Evolutionary conservation across 2,113 vertebrate species (phyloP).

Genomic region (Orientallactaga bullata): DNA sequence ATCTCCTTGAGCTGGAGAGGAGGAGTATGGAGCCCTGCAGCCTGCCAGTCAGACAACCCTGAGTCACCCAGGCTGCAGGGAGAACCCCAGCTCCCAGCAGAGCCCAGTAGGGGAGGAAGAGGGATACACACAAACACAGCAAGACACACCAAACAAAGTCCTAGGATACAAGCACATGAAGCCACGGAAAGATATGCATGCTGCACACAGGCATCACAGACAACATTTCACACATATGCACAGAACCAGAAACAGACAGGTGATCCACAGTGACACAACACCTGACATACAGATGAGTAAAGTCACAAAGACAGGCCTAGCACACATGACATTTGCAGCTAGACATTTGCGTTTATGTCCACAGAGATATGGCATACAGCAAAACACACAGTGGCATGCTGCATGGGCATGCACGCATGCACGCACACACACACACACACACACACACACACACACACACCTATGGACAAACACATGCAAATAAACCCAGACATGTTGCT

Average conservation of each 20-base stretch:
- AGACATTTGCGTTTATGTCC: no score
- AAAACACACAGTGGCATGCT: neutral
- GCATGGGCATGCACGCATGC: no score
- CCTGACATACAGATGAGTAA: neutral
- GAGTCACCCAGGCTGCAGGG: constrained; percentile 39
- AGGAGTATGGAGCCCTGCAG: constrained; percentile 38
- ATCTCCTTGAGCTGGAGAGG: constrained; percentile 63
- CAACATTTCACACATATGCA: neutral
- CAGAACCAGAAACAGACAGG: neutral
- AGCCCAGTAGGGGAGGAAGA: neutral
- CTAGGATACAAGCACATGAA: constrained; percentile 27
- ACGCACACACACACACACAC: neutral
- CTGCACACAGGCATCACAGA: neutral
- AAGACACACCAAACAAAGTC: neutral
- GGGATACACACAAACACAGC: neutral
- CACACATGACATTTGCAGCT: neutral
- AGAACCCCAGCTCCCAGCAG: constrained; percentile 27
- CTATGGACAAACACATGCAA: no score
- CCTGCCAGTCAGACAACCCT: constrained; percentile 65
- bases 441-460: neutral
- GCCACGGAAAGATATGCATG: neutral
- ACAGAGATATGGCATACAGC: neutral
- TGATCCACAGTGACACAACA: neutral
- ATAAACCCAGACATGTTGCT: neutral
- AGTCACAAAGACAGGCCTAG: neutral